phyloP scores from a whole-genome alignment of 2,113 vertebrate species.

The Meriones unguiculatus region DNA sequence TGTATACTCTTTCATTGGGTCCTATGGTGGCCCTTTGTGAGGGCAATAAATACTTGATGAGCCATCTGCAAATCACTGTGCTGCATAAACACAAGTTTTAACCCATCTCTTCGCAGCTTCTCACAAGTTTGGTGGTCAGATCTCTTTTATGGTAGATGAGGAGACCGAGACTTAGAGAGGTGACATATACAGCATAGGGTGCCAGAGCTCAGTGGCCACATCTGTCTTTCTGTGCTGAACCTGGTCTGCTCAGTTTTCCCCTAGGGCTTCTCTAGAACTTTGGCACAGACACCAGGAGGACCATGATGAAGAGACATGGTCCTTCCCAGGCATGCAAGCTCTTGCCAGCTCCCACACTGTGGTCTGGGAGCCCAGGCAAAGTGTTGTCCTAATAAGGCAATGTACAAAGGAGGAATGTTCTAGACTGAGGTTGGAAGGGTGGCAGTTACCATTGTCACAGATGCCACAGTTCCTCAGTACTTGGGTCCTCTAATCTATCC shows the following conservation, averaged over 20 bases:
- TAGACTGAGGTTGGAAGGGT: background rate
- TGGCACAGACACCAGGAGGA: background rate
- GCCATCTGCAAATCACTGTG: constrained; percentile 8
- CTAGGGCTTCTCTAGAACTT: background rate
- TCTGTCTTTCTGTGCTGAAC: background rate
- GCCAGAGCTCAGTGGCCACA: background rate
- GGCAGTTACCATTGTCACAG: background rate
- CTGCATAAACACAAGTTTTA: constrained; percentile 6
- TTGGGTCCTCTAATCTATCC: background rate
- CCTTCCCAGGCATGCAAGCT: background rate
- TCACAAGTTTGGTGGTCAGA: background rate
- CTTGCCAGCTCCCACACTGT: background rate
- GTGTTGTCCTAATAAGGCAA: background rate
- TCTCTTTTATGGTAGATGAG: background rate
- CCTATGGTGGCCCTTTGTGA: background rate
- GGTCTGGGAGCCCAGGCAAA: background rate
- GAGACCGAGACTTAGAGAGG: constrained; percentile 3
- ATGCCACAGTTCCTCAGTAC: background rate
- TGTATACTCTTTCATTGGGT: background rate
- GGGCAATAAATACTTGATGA: constrained; percentile 54
- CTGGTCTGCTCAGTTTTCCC: background rate
- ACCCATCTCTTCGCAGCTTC: constrained; percentile 13
- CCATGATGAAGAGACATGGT: background rate
- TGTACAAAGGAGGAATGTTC: background rate
- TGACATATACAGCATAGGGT: background rate